These are phyloP conservation scores for Cataglyphis cursor DNA, from an alignment of 2,888 invertebrate genomes.

Conservation along the genomic window DNA sequence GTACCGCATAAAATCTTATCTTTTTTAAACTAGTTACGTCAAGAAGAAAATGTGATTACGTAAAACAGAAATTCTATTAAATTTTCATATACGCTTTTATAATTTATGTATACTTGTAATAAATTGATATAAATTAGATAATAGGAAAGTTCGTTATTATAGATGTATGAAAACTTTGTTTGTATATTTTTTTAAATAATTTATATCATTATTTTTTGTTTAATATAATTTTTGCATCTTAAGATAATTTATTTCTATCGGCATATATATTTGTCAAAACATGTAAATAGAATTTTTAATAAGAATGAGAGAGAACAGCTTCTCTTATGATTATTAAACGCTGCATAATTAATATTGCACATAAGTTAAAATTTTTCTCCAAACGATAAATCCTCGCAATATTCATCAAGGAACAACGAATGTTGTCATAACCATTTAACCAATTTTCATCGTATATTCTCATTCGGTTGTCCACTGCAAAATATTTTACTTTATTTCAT, in stretches of 20 bases:
- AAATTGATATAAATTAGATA: conserved; percentile 8
- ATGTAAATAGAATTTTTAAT: conserved; percentile 10
- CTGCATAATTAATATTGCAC: not conserved
- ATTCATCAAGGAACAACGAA: conserved; percentile 3
- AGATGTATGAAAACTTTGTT: not conserved
- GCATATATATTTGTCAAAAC: not conserved
- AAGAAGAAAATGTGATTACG: conserved; percentile 24
- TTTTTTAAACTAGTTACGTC: conserved; percentile 21
- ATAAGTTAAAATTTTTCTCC: not conserved
- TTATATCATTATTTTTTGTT: not conserved
- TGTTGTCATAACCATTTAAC: not conserved
- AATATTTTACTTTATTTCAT: conserved; percentile 41
- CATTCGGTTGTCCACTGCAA: not conserved
- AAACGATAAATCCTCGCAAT: not conserved
- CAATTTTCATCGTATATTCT: not conserved
- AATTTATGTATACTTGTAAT: not conserved
- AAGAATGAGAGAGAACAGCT: not conserved
- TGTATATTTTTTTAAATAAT: not conserved
- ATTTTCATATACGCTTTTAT: conserved; percentile 15
- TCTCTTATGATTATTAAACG: conserved; percentile 8
- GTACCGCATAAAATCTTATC: conserved; percentile 15
- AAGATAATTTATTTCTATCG: not conserved
- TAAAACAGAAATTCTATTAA: conserved; percentile 21
- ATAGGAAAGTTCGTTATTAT: not conserved
- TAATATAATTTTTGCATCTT: not conserved